Conservation (phyloP, 2,888 invertebrate species). For the Melieria picta region DNA sequence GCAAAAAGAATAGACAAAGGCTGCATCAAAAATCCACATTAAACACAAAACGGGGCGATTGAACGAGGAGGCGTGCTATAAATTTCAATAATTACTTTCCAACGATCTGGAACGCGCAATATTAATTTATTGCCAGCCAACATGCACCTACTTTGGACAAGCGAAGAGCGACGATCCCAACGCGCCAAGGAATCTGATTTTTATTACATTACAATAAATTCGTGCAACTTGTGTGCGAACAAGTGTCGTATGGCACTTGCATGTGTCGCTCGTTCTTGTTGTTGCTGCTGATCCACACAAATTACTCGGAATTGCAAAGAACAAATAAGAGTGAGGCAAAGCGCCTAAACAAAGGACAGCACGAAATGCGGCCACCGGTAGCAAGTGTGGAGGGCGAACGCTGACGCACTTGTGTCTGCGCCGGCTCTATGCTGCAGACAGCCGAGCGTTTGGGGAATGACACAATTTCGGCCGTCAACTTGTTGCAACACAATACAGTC, state of each 20-base stretch:
- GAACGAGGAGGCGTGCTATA: conserved; percentile 45
- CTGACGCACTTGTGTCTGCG: conserved; percentile 27
- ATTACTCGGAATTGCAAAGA: conserved; percentile 42
- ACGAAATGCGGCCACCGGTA: not conserved
- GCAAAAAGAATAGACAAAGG: conserved; percentile 40
- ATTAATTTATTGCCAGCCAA: conserved; percentile 42
- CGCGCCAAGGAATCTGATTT: too few species aligned
- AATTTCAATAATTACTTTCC: conserved; percentile 49
- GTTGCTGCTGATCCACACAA: conserved; percentile 18
- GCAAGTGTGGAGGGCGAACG: not conserved
- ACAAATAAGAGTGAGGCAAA: too few species aligned
- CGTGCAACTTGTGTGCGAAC: too few species aligned
- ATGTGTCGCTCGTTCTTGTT: not conserved
- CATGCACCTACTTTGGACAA: conserved; percentile 10
- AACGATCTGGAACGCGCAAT: conserved; percentile 17
- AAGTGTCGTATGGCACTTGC: too few species aligned
- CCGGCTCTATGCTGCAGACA: too few species aligned
- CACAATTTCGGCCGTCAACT: conserved; percentile 40
- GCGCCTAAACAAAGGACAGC: too few species aligned
- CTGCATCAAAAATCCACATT: conserved; percentile 9
- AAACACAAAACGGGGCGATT: conserved; percentile 1
- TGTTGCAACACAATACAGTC: conserved; percentile 33
- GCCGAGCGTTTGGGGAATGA: conserved; percentile 31
- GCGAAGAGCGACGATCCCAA: too few species aligned
- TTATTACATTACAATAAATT: too few species aligned